Base-by-base conservation (phyloP, 2,113 vertebrate genomes). In the Theristicus caerulescens region DNA sequence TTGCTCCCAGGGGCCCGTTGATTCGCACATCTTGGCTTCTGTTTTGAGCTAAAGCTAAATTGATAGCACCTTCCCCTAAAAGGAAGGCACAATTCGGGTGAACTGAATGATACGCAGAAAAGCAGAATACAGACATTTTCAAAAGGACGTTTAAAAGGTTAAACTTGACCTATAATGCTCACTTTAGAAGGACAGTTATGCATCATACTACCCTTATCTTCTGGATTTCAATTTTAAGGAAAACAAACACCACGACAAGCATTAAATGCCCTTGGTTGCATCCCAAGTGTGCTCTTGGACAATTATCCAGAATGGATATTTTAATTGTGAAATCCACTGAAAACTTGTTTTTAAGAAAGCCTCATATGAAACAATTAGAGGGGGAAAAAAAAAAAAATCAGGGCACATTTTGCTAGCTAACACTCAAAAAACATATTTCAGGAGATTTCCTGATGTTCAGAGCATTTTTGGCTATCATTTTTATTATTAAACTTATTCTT, bases 41-140 rank as follows among this genome's bases (percentile, higher is more conserved):
- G 94, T 98, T 99, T 93, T 99, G 99, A 95, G 97, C 98, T 88
- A 99, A 94, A 86, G 99, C 99, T 88, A 99, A 98, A 94, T 99
- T 99, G 96, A 99, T 99, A 92, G 99, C 99, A 94, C 99, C 99
- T 99, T 99, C 99, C 86, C 99, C 99, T 99, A n/a, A 42, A 96
- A 98, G 85, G 0, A 79, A 78, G 0, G 10, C 38, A 86, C 38
- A 79, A 4, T 3, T 8, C 22, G 55, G 46, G 73, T 67, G 52
- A 94, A 15, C 16, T 26, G 27, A 51, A 22, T 3, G 25, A 62
- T 8, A 72, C 1, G n/a, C 18, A 42, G 40, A 38, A 29, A 55
- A 76, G 44, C 65, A 89, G 38, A 65, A 65, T 4, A n/a, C 10
- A 61, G 49, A 20, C 26, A 8, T 21, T 21, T 72, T 31, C 57